phyloP scores from a whole-genome alignment of 1,140 invertebrate genomes.

The Cydia pomonella region DNA sequence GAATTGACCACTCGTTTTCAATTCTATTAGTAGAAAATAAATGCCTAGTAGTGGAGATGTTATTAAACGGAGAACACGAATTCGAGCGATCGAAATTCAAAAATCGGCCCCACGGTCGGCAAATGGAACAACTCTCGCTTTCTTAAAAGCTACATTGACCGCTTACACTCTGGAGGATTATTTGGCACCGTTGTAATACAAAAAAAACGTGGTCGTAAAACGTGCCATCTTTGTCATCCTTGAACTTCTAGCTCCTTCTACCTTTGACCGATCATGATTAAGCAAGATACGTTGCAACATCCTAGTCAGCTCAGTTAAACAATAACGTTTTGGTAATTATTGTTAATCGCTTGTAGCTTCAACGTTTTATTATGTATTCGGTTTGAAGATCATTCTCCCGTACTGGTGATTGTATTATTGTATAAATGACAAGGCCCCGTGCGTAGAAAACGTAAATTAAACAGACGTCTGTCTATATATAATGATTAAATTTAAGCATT shows the following conservation, averaged over 20 bases:
- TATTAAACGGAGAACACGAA: no score
- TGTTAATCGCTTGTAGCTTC: slow-evolving; percentile 18
- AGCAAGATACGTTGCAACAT: slow-evolving; percentile 12
- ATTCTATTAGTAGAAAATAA: no score
- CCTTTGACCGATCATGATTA: slow-evolving; percentile 22
- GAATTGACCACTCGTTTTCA: no score
- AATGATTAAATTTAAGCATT: background rate
- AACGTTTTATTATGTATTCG: slow-evolving; percentile 13
- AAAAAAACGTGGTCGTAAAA: no score
- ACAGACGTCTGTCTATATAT: background rate
- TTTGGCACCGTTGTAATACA: no score
- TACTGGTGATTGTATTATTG: slow-evolving; percentile 3
- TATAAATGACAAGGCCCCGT: slow-evolving; percentile 27
- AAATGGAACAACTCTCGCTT: no score
- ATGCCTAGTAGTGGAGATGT: no score
- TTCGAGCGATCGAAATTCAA: no score
- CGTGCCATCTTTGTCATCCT: background rate
- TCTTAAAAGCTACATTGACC: no score
- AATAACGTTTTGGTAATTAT: slow-evolving; percentile 32
- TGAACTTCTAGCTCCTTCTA: slow-evolving; percentile 14
- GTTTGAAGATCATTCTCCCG: slow-evolving; percentile 17
- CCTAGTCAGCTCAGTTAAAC: slow-evolving; percentile 17
- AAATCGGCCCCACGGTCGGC: no score
- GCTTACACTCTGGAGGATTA: no score
- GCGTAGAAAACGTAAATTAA: background rate